These are phyloP conservation scores for Lepidocolaptes lacrymiger DNA, from an alignment of 2,797 vertebrate species.

Conservation along the genomic window DNA sequence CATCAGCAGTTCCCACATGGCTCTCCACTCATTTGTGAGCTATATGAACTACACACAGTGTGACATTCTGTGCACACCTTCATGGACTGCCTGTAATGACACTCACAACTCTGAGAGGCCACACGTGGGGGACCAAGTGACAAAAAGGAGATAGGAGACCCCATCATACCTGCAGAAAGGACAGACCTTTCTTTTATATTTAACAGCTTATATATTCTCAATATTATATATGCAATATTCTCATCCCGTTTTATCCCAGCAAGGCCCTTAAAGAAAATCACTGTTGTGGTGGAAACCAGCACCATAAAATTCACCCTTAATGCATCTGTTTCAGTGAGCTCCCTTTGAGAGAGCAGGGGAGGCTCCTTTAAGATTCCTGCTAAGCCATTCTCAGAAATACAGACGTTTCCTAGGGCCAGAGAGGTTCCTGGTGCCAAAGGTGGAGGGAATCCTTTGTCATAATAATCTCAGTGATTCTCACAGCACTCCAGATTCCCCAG, in stretches of 20 bases:
- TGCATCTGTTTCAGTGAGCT: background rate
- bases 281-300: background rate
- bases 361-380: background rate
- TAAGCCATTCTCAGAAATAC: constrained; percentile 19
- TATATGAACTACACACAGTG: rapidly evolving
- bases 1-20: background rate
- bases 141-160: background rate
- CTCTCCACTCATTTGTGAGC: background rate
- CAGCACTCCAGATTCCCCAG: background rate
- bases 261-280: background rate
- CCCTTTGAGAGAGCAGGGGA: background rate
- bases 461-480: background rate
- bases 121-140: rapidly evolving
- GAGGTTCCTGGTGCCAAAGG: constrained; percentile 24
- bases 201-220: background rate
- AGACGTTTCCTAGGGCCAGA: constrained; percentile 33
- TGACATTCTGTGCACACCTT: rapidly evolving
- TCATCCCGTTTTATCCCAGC: background rate
- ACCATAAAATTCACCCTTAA: background rate
- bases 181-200: background rate
- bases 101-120: background rate
- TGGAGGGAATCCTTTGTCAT: constrained; percentile 22
- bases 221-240: background rate
- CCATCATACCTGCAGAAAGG: background rate
- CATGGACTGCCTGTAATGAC: background rate